A percentile compares a stretch with the other conserved stretches of the same genome.
Evolutionary conservation across 2,888 invertebrate species (phyloP).

Genomic region (Diarsia rubi): DNA sequence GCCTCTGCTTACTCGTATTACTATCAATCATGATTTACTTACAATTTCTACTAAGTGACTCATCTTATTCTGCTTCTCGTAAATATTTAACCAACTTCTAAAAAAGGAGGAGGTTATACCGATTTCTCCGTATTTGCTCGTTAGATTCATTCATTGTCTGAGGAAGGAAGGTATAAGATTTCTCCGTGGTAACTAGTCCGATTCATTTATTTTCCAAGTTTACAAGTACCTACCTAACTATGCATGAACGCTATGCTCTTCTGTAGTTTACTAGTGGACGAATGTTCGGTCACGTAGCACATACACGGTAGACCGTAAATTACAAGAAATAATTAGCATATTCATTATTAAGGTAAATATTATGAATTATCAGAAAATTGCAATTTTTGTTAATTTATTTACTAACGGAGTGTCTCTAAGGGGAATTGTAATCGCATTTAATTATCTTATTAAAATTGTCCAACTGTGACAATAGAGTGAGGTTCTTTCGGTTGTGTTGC

Average conservation of each 20-base stretch:
- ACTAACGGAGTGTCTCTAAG: background rate
- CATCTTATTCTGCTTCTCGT: conserved; percentile 9
- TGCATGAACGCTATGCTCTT: background rate
- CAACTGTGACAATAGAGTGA: background rate
- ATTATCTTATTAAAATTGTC: background rate
- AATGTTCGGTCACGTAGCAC: background rate
- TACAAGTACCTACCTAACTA: too few relatives aligned
- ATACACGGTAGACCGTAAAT: background rate
- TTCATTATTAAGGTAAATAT: background rate
- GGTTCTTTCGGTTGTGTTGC: background rate
- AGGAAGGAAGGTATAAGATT: too few relatives aligned
- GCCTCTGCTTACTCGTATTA: background rate
- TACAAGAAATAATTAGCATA: background rate
- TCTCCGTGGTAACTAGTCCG: background rate
- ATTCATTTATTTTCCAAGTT: background rate
- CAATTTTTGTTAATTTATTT: conserved; percentile 21
- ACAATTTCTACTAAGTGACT: conserved; percentile 4
- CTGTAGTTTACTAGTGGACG: background rate
- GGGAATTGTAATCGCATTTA: background rate
- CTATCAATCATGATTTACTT: conserved; percentile 40
- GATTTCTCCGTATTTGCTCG: background rate
- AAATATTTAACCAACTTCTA: background rate
- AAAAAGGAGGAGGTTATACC: background rate
- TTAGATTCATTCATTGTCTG: background rate
- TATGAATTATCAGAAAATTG: conserved; percentile 6